These are phyloP conservation scores for Drosophila gaucha DNA, from an alignment of 2,888 invertebrate species.

Conservation along the genomic window DNA sequence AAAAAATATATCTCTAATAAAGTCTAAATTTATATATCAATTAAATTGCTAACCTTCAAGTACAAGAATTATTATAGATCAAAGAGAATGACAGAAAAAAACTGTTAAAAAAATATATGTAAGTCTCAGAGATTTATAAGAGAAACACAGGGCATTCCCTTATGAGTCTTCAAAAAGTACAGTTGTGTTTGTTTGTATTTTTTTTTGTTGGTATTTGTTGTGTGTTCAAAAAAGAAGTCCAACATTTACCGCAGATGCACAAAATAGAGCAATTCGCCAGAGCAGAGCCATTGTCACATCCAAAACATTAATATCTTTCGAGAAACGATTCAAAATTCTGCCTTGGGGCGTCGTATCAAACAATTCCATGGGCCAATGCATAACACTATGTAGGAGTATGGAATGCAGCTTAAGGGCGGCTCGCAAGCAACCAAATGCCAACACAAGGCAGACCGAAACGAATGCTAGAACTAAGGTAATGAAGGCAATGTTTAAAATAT, in stretches of 20 bases:
- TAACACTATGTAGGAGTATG: slow-evolving; percentile 87
- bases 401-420: slow-evolving; percentile 88
- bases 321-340: slow-evolving; percentile 89
- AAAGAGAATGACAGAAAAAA: too few relatives aligned
- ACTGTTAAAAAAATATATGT: too few relatives aligned
- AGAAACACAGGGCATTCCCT: too few relatives aligned
- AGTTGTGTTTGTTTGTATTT: slow-evolving; percentile 4
- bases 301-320: slow-evolving; percentile 87
- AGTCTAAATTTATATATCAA: too few relatives aligned
- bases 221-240: neutral
- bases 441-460: slow-evolving; percentile 81
- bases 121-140: too few relatives aligned
- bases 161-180: neutral
- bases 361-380: slow-evolving; percentile 89
- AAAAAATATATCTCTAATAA: too few relatives aligned
- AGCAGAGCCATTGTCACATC: slow-evolving; percentile 86
- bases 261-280: slow-evolving; percentile 83
- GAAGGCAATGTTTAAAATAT: neutral
- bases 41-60: too few relatives aligned
- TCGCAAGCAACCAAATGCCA: slow-evolving; percentile 84
- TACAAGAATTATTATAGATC: too few relatives aligned
- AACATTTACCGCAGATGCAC: slow-evolving; percentile 84
- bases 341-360: slow-evolving; percentile 92
- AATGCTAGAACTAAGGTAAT: slow-evolving; percentile 74
- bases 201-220: neutral